Percentiles rank a stretch among this genome's conserved stretches.
Evolutionary conservation across 2,113 vertebrate species (phyloP).

Genomic region (Coturnix japonica): DNA sequence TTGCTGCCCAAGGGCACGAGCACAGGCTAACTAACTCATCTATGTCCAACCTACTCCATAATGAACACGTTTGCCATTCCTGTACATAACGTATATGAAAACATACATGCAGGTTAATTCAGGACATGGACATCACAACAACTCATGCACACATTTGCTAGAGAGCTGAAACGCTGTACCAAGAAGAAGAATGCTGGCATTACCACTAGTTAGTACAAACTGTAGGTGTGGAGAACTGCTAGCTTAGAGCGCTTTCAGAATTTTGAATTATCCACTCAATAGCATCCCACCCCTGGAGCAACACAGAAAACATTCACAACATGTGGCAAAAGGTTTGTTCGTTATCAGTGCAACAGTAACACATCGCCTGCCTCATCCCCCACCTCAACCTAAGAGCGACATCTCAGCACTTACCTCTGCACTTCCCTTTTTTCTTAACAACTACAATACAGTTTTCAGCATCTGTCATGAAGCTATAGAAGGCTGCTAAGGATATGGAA

Average conservation of each 20-base stretch:
- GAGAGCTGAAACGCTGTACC: conserved; percentile 55
- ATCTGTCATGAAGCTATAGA: background rate
- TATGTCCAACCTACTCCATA: background rate
- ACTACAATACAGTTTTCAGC: background rate
- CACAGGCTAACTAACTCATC: rapidly evolving
- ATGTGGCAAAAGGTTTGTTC: conserved; percentile 3
- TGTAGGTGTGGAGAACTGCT: conserved; percentile 80
- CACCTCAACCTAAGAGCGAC: background rate
- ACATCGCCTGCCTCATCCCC: background rate
- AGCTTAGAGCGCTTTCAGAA: conserved; percentile 86
- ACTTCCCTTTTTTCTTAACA: background rate
- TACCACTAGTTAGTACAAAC: conserved; percentile 82
- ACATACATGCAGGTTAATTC: conserved; percentile 48
- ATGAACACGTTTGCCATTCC: conserved; percentile 45
- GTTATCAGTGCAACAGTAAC: background rate
- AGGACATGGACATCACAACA: background rate
- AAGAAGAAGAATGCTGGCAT: conserved; percentile 61
- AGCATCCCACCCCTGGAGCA: conserved; percentile 95
- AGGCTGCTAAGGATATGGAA: background rate
- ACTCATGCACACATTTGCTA: conserved; percentile 50
- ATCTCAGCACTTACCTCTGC: background rate
- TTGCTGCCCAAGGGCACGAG: background rate
- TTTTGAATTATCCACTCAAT: conserved; percentile 99
- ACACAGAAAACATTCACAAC: conserved; percentile 78
- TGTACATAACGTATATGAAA: background rate